Percentiles rank a stretch among this genome's conserved stretches.
Conservation (phyloP, 2,888 invertebrate species). For the Drosophila algonquin region DNA sequence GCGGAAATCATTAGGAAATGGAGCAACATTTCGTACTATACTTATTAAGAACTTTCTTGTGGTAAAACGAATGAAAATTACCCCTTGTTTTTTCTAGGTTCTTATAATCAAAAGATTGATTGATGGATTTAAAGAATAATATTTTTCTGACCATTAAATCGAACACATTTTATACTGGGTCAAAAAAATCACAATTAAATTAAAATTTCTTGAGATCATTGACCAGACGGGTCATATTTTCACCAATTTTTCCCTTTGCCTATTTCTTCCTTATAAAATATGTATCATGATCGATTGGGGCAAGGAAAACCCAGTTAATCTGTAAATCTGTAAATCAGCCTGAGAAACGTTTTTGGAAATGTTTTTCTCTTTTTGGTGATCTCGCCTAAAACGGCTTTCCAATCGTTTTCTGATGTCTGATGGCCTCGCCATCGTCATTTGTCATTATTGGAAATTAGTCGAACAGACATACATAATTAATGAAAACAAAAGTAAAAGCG, state of each 20-base stretch:
- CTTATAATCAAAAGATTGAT: too few relatives aligned
- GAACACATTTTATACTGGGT: too few relatives aligned
- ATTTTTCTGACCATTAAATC: not conserved
- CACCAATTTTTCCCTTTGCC: too few relatives aligned
- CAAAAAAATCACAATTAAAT: too few relatives aligned
- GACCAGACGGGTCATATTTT: too few relatives aligned
- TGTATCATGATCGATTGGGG: not conserved
- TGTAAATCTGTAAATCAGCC: not conserved
- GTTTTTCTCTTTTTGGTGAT: conserved; percentile 8
- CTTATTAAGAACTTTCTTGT: not conserved
- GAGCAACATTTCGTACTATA: not conserved
- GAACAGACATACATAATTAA: conserved; percentile 60
- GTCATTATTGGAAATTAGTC: conserved; percentile 59
- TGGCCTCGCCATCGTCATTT: conserved; percentile 39
- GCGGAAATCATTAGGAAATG: not conserved
- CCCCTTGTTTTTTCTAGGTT: too few relatives aligned
- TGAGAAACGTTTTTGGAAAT: not conserved
- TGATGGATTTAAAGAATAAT: not conserved
- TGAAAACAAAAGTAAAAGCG: conserved; percentile 72
- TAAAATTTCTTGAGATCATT: too few relatives aligned
- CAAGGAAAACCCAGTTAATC: not conserved
- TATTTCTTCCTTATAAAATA: too few relatives aligned
- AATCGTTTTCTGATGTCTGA: not conserved
- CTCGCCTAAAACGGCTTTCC: conserved; percentile 53
- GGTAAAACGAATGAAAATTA: too few relatives aligned